These are phyloP conservation scores for Rhabdornis inornatus DNA, from an alignment of 2,113 vertebrate genomes.

Conservation along the genomic window DNA sequence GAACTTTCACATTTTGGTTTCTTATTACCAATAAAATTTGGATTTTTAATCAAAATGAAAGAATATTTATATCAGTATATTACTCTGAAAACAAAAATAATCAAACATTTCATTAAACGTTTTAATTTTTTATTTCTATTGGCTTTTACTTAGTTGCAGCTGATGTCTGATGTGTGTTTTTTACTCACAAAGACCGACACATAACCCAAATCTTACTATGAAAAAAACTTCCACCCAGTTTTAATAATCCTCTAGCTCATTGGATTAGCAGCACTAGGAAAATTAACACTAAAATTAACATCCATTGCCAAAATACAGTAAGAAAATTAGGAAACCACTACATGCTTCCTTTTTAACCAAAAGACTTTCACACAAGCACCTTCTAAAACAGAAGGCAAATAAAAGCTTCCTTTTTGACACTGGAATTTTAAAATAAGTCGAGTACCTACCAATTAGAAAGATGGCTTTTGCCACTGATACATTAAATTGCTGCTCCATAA, in stretches of 20 bases:
- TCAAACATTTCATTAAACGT: not conserved
- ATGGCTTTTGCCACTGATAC: conserved; percentile 84
- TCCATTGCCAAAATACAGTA: not conserved
- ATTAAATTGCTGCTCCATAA: conserved; percentile 89
- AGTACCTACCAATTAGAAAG: conserved; percentile 83
- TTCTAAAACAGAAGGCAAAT: not conserved
- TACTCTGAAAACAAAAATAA: not conserved
- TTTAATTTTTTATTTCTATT: not conserved
- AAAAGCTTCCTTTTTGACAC: not conserved
- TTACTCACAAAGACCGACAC: not conserved
- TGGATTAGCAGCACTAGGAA: not conserved
- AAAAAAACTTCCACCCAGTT: not conserved
- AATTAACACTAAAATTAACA: not conserved
- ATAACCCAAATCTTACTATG: not conserved
- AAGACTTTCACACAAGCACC: not conserved
- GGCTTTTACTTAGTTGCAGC: not conserved
- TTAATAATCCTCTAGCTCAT: not conserved
- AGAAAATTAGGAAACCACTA: not conserved
- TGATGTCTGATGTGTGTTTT: not conserved
- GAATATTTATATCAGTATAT: not conserved
- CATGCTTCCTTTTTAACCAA: not conserved
- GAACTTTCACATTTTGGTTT: not conserved
- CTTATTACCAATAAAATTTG: not conserved
- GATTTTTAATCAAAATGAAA: not conserved
- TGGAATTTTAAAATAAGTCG: not conserved